These are phyloP conservation scores for Plagiodera versicolora DNA, from an alignment of 2,888 invertebrate species.

Conservation along the genomic window DNA sequence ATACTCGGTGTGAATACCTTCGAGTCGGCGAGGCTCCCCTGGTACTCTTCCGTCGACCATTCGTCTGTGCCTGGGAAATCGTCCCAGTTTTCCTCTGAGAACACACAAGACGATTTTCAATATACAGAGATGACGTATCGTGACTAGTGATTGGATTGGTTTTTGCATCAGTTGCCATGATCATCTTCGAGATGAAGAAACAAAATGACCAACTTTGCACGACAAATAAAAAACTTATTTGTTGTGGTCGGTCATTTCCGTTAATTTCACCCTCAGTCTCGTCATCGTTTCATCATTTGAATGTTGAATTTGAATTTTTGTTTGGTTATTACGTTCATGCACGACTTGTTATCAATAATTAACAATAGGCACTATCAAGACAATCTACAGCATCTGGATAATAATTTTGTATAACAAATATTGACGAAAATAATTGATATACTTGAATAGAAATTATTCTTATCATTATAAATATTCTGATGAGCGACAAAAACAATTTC, in stretches of 20 bases:
- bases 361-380: too few relatives aligned
- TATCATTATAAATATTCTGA: too few relatives aligned
- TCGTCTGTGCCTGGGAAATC: constrained; percentile 57
- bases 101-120: neutral
- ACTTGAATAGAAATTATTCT: too few relatives aligned
- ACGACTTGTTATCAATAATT: too few relatives aligned
- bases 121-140: neutral
- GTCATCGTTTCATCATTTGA: constrained; percentile 46
- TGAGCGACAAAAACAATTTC: too few relatives aligned
- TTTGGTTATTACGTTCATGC: too few relatives aligned
- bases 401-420: too few relatives aligned
- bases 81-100: constrained; percentile 63
- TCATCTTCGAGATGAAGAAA: constrained; percentile 21
- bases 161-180: constrained; percentile 33
- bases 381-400: too few relatives aligned
- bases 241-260: constrained; percentile 11
- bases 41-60: constrained; percentile 84
- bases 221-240: constrained; percentile 29
- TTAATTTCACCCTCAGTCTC: constrained; percentile 39
- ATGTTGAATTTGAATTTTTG: too few relatives aligned
- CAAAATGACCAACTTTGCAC: constrained; percentile 14
- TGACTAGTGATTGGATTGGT: neutral
- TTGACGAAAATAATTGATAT: too few relatives aligned
- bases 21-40: constrained; percentile 89
- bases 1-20: constrained; percentile 86